Conservation (phyloP, 2,888 invertebrate species). For the Hermodice carunculata region DNA sequence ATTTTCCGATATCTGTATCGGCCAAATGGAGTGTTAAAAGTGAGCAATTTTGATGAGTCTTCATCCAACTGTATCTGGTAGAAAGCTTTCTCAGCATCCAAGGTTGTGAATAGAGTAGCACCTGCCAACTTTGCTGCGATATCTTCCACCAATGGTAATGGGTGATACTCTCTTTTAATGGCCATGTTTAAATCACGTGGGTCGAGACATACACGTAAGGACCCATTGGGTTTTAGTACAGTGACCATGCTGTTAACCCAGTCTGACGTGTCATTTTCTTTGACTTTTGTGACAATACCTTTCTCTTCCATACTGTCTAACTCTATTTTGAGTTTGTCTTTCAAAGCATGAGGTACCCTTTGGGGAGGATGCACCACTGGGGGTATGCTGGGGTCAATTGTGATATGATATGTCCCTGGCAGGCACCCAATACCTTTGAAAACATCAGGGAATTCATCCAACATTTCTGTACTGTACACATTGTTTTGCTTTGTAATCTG, state of each 20-base stretch:
- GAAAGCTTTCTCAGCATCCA: conserved; percentile 40
- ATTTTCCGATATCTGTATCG: conserved; percentile 39
- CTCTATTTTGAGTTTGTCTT: no score
- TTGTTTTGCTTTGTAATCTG: no score
- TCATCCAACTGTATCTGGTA: conserved; percentile 29
- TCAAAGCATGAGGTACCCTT: no score
- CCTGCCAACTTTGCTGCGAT: conserved; percentile 28
- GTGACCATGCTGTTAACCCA: conserved; percentile 23
- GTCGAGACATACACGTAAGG: conserved; percentile 33
- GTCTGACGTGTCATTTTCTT: no score
- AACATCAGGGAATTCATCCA: no score
- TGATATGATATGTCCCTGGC: no score
- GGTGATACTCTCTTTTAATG: conserved; percentile 28
- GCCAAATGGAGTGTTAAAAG: conserved; percentile 34
- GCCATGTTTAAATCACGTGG: conserved; percentile 30
- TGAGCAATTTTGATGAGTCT: conserved; percentile 29
- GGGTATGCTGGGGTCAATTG: no score
- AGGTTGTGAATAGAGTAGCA: conserved; percentile 32
- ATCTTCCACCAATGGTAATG: conserved; percentile 38
- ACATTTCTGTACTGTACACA: no score
- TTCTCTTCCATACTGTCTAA: no score
- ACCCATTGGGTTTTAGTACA: conserved; percentile 30
- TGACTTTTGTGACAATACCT: no score
- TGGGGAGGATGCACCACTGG: no score
- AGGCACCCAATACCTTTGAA: no score